Evolutionary conservation across 2,113 vertebrate species (phyloP).

Genomic region (Sander lucioperca): DNA sequence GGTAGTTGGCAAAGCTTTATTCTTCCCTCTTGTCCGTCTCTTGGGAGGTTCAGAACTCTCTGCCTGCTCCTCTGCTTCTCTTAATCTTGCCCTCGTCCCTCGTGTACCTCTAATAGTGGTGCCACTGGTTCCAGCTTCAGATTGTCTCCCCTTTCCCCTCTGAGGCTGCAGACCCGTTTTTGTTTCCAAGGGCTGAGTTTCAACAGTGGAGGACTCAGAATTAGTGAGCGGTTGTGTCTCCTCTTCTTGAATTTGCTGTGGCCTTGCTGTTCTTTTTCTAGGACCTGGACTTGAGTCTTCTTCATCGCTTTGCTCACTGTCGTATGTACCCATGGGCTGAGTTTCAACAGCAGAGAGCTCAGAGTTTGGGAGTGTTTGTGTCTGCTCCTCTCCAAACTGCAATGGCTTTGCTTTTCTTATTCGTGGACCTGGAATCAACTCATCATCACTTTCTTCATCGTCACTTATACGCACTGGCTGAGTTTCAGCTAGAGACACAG

Average conservation of each 20-base stretch:
- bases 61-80: constrained; percentile 33
- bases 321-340: constrained; percentile 39
- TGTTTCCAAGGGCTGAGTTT: constrained; percentile 25
- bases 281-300: constrained; percentile 20
- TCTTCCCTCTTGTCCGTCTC: constrained; percentile 52
- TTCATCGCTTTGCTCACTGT: constrained; percentile 20
- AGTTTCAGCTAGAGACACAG: constrained; percentile 47
- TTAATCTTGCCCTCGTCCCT: constrained; percentile 19
- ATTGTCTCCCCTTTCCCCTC: background rate
- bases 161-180: background rate
- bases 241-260: constrained; percentile 13
- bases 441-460: constrained; percentile 23
- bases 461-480: constrained; percentile 53
- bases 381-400: constrained; percentile 37
- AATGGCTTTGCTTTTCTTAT: constrained; percentile 28
- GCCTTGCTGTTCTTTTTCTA: constrained; percentile 41
- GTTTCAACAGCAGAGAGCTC: constrained; percentile 49
- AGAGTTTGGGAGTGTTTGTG: background rate
- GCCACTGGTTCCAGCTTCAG: constrained; percentile 31
- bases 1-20: constrained; percentile 25
- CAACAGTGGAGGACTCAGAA: constrained; percentile 8
- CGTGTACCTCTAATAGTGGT: constrained; percentile 9
- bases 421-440: background rate
- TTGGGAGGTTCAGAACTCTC: constrained; percentile 26
- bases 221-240: background rate